Conservation (phyloP, 2,888 invertebrate genomes). For the Malthinus seriepunctatus region DNA sequence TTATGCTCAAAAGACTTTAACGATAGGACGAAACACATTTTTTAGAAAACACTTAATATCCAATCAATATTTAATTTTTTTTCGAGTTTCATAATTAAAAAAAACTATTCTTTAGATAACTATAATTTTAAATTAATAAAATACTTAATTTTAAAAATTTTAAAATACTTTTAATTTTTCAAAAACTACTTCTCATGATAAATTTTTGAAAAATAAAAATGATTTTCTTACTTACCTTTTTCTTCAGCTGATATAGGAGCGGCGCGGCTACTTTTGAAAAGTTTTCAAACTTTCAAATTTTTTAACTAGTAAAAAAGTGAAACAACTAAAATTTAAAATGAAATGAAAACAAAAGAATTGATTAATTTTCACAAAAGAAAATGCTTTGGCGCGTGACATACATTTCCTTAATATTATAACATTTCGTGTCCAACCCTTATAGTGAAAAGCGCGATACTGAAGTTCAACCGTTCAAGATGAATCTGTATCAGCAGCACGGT, state of each 20-base stretch:
- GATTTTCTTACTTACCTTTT: too few species aligned
- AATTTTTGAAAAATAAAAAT: too few species aligned
- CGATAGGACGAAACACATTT: background rate
- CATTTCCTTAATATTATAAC: constrained; percentile 24
- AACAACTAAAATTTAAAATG: too few species aligned
- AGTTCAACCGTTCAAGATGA: constrained; percentile 44
- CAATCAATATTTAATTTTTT: background rate
- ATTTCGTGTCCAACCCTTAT: constrained; percentile 35
- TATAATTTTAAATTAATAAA: background rate
- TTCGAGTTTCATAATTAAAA: background rate
- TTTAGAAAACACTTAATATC: background rate
- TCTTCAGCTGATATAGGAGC: too few species aligned
- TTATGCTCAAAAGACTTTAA: background rate
- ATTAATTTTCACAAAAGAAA: too few species aligned
- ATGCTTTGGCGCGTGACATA: constrained; percentile 26
- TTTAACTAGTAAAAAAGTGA: too few species aligned
- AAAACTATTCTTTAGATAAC: background rate
- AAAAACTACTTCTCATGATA: background rate
- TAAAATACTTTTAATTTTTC: background rate
- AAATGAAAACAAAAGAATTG: too few species aligned
- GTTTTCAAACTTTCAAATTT: too few species aligned
- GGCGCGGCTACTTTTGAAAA: too few species aligned
- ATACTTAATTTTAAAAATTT: background rate
- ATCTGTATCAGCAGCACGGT: constrained; percentile 50
- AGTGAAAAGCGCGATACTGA: constrained; percentile 45